Base-by-base conservation (phyloP, 2,888 invertebrate genomes). In the Exephanes ischioxanthus region DNA sequence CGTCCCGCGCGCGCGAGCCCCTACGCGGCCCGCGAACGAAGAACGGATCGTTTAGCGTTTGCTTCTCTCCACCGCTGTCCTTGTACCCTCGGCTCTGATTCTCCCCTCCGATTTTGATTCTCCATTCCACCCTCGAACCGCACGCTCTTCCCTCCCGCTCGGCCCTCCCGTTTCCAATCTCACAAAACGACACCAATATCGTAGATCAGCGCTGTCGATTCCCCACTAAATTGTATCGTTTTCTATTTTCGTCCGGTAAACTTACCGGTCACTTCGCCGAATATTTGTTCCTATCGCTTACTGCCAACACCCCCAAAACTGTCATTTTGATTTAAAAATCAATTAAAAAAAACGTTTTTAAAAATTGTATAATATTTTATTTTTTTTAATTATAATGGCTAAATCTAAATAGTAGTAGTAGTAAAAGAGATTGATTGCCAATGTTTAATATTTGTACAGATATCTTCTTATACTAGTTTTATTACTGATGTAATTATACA, bases 31-130 rank as follows among this genome's bases (percentile, higher is more conserved):
- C 81, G 37, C 63, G 77, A 63, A 63, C 55, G 70, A 78, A 81
- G 81, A 75, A 81, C 81, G 51, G 73, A 85, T 78, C 81, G 73
- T 85, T 85, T 80, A 80, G 76, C 67, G 67, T 61, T 41, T 75
- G 81, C 78, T 85, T 81, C 68, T 37, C 19, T 45, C 76, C 51
- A 61, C 22, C 80, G 26, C 61, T 61, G 51, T 71, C 37, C 75
- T 70, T 45, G 4, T 14, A 26, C 55, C 26, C 26, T n/a, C 30
- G 26, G 26, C 53, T 16, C 33, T 63, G 30, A 16, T 33, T 63
- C 63, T 51, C 66, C 30, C 16, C 71, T 55, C 45, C 19, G 30
- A 63, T 70, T 84, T 78, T 72, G n/a, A 73, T 81, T 81, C 77
- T 76, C 45, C 19, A 76, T 66, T 71, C 53, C 58, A 45, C 19